phyloP scores from a whole-genome alignment of 1,140 invertebrate species.

The Drosophila kikkawai region DNA sequence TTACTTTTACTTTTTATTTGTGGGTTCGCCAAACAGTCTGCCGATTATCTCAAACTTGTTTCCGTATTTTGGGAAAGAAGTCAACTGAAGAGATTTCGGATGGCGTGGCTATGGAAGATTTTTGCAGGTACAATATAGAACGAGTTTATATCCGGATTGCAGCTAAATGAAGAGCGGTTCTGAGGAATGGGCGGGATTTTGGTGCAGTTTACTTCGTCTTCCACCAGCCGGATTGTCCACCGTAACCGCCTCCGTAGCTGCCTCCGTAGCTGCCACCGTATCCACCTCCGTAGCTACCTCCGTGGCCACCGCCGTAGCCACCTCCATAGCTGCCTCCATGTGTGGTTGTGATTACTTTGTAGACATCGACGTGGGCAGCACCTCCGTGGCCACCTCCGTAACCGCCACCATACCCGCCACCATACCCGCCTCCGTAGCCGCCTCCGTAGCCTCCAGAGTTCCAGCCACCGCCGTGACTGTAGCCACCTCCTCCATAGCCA shows the following conservation, averaged over 20 bases:
- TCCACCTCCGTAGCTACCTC: slow-evolving; percentile 38
- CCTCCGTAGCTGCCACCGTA: slow-evolving; percentile 38
- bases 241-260: slow-evolving; percentile 32
- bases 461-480: slow-evolving; percentile 31
- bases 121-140: slow-evolving; percentile 52
- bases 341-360: slow-evolving; percentile 14
- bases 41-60: slow-evolving; percentile 41
- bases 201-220: slow-evolving; percentile 51
- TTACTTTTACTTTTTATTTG: slow-evolving; percentile 45
- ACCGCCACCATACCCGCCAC: slow-evolving; percentile 40
- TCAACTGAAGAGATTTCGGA: slow-evolving; percentile 7
- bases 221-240: slow-evolving; percentile 66
- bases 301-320: slow-evolving; percentile 30
- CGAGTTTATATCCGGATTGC: slow-evolving; percentile 42
- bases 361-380: slow-evolving; percentile 3
- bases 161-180: slow-evolving; percentile 16
- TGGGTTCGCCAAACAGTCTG: slow-evolving; percentile 23
- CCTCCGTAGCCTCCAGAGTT: slow-evolving; percentile 29
- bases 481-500: slow-evolving; percentile 16
- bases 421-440: slow-evolving; percentile 45
- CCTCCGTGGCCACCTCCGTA: slow-evolving; percentile 42
- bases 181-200: neutral
- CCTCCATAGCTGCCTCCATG: slow-evolving; percentile 31
- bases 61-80: slow-evolving; percentile 1
- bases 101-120: slow-evolving; percentile 12